Conservation (phyloP, 2,888 invertebrate species). For the Tromatobia lineatoria region DNA sequence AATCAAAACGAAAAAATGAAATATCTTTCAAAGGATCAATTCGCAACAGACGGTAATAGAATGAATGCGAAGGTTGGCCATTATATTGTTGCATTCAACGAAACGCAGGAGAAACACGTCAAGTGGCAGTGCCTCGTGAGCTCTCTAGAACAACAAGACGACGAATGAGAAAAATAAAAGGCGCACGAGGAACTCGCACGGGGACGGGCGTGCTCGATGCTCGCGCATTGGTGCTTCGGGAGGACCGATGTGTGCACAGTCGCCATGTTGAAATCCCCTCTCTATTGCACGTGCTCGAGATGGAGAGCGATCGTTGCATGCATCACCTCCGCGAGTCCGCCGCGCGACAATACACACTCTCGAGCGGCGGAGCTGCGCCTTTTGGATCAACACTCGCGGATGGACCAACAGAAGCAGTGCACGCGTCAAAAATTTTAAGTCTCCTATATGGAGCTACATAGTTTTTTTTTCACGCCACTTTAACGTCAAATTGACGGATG, state of each 20-base stretch:
- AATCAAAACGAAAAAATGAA: not conserved
- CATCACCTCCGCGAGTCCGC: slow-evolving; percentile 34
- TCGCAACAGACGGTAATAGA: not conserved
- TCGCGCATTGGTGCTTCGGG: slow-evolving; percentile 82
- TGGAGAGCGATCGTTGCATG: slow-evolving; percentile 63
- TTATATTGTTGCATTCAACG: not conserved
- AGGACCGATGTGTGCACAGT: slow-evolving; percentile 82
- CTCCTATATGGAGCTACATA: not conserved
- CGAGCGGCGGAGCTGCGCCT: not conserved
- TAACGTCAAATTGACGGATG: not conserved
- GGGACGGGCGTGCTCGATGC: slow-evolving; percentile 81
- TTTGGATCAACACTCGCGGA: not conserved
- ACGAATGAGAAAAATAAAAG: slow-evolving; percentile 36
- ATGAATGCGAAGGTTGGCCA: not conserved
- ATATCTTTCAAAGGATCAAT: not conserved
- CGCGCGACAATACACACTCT: slow-evolving; percentile 45
- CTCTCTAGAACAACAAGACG: slow-evolving; percentile 1
- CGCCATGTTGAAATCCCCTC: slow-evolving; percentile 83
- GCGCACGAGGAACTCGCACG: slow-evolving; percentile 62
- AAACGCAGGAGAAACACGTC: not conserved
- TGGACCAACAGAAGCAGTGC: not conserved
- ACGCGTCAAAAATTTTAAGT: not conserved
- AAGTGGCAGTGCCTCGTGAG: slow-evolving; percentile 8
- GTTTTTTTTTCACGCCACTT: not conserved
- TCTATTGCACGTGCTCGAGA: slow-evolving; percentile 74